A percentile compares a stretch with the other conserved stretches of the same genome.
These are phyloP conservation scores for Helleia helle DNA, from an alignment of 2,888 invertebrate species.

Conservation along the genomic window DNA sequence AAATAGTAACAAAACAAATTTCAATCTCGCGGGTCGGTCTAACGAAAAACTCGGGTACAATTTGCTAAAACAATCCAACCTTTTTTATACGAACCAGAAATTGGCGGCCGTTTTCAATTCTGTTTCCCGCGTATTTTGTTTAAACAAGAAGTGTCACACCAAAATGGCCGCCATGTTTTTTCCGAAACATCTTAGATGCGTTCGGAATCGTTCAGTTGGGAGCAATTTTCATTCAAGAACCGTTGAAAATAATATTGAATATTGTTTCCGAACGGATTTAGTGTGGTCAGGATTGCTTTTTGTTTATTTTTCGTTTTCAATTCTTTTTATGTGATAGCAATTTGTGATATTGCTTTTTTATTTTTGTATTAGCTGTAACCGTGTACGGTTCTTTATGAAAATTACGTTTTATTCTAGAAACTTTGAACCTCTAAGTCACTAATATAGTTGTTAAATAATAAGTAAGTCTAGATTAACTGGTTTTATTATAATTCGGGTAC, in stretches of 20 bases:
- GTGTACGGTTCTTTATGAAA: not conserved
- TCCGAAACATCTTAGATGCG: conserved; percentile 2
- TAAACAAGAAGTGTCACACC: conserved; percentile 12
- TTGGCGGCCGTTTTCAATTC: conserved; percentile 18
- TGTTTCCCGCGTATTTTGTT: conserved; percentile 19
- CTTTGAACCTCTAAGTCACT: too few species aligned
- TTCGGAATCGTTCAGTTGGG: conserved; percentile 41
- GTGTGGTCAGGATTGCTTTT: conserved; percentile 21
- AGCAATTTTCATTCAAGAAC: conserved; percentile 41
- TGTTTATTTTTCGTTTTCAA: conserved; percentile 21
- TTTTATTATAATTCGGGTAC: too few species aligned
- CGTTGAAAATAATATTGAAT: conserved; percentile 43
- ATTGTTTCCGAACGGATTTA: conserved; percentile 34
- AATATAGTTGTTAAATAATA: conserved; percentile 24
- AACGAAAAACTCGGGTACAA: conserved; percentile 33
- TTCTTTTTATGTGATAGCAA: conserved; percentile 11
- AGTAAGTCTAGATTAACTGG: too few species aligned
- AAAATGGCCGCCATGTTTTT: conserved; percentile 9
- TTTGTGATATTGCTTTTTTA: conserved; percentile 10
- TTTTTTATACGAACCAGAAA: conserved; percentile 35
- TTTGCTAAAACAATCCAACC: conserved; percentile 54
- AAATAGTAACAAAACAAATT: conserved; percentile 47
- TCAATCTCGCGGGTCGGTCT: conserved; percentile 42
- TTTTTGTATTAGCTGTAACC: conserved; percentile 1
- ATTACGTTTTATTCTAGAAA: too few species aligned